Conservation (phyloP, 1,140 invertebrate genomes). For the Eurosta solidaginis region DNA sequence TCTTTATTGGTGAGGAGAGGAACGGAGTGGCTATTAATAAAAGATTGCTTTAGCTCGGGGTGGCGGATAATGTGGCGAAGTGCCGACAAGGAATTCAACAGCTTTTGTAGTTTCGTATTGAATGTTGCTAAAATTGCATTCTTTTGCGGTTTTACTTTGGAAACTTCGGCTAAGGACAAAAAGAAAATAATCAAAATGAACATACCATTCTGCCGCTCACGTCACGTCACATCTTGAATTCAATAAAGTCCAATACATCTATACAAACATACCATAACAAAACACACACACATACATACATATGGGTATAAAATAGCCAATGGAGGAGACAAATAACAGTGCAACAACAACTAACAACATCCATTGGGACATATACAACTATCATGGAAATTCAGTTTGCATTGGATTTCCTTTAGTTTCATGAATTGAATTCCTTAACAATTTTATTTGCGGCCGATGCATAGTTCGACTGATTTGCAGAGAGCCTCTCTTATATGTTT, state of each 20-base stretch:
- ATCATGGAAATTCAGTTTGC: not conserved
- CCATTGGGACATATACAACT: not conserved
- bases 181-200: constrained; percentile 16
- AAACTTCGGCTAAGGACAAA: not conserved
- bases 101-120: not conserved
- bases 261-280: not conserved
- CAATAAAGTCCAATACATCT: not conserved
- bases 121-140: constrained; percentile 33
- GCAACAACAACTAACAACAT: not conserved
- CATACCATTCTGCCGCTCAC: not conserved
- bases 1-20: not conserved
- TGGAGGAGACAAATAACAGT: not conserved
- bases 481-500: not conserved
- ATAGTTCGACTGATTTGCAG: not conserved
- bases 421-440: constrained; percentile 20
- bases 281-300: not conserved
- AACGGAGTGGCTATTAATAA: not conserved
- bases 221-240: not conserved
- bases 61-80: not conserved
- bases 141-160: constrained; percentile 28
- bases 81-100: constrained; percentile 26
- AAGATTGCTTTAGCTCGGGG: not conserved
- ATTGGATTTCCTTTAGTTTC: constrained; percentile 19
- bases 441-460: not conserved
- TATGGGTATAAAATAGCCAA: not conserved